Evolutionary conservation across 2,888 invertebrate genomes (phyloP).

Genomic region (Latrodectus elegans): DNA sequence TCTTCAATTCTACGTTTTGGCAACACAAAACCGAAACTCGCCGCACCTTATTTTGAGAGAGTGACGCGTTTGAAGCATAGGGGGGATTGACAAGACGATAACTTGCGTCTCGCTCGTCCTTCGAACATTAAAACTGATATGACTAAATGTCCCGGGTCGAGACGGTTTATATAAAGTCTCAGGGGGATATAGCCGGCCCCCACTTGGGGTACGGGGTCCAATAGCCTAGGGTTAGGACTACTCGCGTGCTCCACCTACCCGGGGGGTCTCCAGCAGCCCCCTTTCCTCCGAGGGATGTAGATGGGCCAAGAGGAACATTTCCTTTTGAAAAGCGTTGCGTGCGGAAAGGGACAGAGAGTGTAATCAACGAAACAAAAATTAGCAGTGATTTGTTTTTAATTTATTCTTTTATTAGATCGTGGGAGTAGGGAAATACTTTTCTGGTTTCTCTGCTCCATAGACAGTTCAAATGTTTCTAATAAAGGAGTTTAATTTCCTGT

Average conservation of each 20-base stretch:
- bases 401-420: neutral
- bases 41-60: neutral
- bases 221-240: conserved; percentile 43
- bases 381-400: neutral
- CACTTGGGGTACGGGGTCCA: conserved; percentile 51
- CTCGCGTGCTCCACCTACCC: conserved; percentile 59
- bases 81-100: neutral
- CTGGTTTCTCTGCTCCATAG: neutral
- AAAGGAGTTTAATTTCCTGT: neutral
- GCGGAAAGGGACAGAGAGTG: neutral
- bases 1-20: neutral
- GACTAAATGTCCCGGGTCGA: conserved; percentile 13
- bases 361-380: neutral
- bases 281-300: conserved; percentile 2
- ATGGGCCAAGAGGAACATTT: neutral
- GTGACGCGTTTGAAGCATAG: too few species aligned
- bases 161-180: conserved; percentile 60
- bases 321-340: neutral
- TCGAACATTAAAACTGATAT: conserved; percentile 52
- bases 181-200: conserved; percentile 28
- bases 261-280: conserved; percentile 6
- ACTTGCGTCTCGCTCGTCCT: neutral
- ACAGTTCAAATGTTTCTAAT: neutral
- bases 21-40: neutral
- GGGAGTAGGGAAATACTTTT: conserved; percentile 1